phyloP scores from a whole-genome alignment of 2,113 vertebrate species.

The Petrocephalus zakoni region DNA sequence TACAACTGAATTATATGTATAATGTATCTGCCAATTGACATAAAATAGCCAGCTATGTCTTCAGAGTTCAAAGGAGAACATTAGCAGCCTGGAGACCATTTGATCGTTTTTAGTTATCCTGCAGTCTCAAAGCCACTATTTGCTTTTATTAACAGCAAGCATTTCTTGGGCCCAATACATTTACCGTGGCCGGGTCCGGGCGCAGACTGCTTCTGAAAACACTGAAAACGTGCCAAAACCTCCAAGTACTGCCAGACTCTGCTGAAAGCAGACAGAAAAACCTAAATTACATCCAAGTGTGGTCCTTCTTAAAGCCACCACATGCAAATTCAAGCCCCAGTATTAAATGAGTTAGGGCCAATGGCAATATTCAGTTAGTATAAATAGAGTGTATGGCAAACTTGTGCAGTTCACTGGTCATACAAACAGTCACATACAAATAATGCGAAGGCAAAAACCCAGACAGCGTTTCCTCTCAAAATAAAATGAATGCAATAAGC shows the following conservation, averaged over 20 bases:
- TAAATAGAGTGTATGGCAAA: slow-evolving; percentile 28
- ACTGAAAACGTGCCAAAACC: slow-evolving; percentile 39
- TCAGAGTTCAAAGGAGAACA: slow-evolving; percentile 11
- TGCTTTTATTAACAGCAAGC: slow-evolving; percentile 32
- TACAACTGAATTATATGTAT: not conserved
- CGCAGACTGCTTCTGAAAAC: slow-evolving; percentile 40
- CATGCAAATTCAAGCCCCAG: slow-evolving; percentile 39
- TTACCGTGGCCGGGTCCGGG: slow-evolving; percentile 25
- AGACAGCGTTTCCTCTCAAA: not conserved
- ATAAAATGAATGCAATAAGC: not conserved
- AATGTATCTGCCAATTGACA: slow-evolving; percentile 8
- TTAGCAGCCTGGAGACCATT: slow-evolving; percentile 7
- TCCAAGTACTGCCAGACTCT: slow-evolving; percentile 42
- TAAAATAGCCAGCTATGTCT: slow-evolving; percentile 13
- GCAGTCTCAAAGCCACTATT: slow-evolving; percentile 34
- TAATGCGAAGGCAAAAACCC: not conserved
- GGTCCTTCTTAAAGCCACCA: slow-evolving; percentile 40
- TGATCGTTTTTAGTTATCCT: slow-evolving; percentile 10
- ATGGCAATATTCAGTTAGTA: slow-evolving; percentile 23
- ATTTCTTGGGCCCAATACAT: slow-evolving; percentile 28
- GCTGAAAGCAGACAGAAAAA: slow-evolving; percentile 39
- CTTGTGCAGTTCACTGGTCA: slow-evolving; percentile 19
- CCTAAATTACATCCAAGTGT: slow-evolving; percentile 45
- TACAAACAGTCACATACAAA: slow-evolving; percentile 7
- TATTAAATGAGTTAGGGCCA: slow-evolving; percentile 36